Base-by-base conservation (phyloP, 2,888 invertebrate genomes). In the Meiosimyza platycephala region DNA sequence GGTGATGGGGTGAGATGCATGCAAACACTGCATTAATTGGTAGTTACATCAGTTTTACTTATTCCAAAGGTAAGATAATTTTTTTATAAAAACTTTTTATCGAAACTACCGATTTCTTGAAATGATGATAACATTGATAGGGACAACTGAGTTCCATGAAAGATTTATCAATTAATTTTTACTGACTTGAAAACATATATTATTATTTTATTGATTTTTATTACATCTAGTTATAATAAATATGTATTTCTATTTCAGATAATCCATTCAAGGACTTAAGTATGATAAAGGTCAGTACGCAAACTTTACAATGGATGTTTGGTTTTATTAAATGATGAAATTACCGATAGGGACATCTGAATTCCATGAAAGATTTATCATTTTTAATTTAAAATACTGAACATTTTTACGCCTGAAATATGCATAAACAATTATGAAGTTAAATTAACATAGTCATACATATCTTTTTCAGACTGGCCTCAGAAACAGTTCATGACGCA, bases 361-460 rank as follows among this genome's bases (percentile, higher is more conserved):
- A 64, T 16, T 22, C 16, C 47, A 74, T 77, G 78, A 77, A 6
- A 33, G 78, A 78, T 77, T 77, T 77, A 72, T 78, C 77, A 47
- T 71, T 40, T 72, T 76, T 71, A 15, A 40, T 9, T 22, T 18
- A 40, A 67, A 71, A 64, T 4, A n/a, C 68, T 68, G 68, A 72
- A 16, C 13, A 54, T 22, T 5, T 59, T 2, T 9, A 40, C 9
- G 6, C 9, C 9, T 9, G 9, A 40, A 9, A 40, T 7, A 9
- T 9, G 40, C 6, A 40, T 7, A 40, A 40, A 40, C 40, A 40
- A 28, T 40, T 9, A 40, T 40, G 40, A 40, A 40, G 9, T 40
- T 9, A 40, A 9, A 7, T 1, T 40, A 40, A 40, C 40, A 9
- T 40, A 40, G 28, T 28, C 28, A 28, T 28, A 28, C 9, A 9